Conservation (phyloP, 2,888 invertebrate genomes). For the Synergus laeviventris region DNA sequence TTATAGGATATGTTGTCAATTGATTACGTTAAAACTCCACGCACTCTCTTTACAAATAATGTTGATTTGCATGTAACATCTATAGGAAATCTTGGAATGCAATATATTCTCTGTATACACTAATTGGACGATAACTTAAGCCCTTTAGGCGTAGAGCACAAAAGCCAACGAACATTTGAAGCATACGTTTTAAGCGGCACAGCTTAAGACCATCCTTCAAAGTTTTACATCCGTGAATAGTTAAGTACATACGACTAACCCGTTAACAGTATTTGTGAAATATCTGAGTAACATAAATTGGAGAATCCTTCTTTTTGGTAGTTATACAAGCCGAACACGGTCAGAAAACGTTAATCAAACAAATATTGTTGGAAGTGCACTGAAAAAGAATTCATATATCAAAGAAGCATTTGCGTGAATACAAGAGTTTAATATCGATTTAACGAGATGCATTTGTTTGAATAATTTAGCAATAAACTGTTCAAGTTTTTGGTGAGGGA, state of each 20-base stretch:
- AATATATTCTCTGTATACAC: neutral
- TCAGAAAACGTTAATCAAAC: too few relatives aligned
- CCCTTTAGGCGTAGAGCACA: neutral
- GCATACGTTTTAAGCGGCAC: neutral
- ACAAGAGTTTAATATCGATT: too few relatives aligned
- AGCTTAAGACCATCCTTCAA: slow-evolving; percentile 21
- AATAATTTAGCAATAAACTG: too few relatives aligned
- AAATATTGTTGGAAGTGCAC: too few relatives aligned
- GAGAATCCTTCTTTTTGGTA: neutral
- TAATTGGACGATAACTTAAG: slow-evolving; percentile 16
- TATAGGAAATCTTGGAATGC: neutral
- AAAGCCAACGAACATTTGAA: neutral
- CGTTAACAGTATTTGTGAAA: neutral
- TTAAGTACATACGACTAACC: neutral
- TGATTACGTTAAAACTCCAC: neutral
- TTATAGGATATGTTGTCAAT: neutral
- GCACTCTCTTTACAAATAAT: too few relatives aligned
- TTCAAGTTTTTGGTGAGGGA: too few relatives aligned
- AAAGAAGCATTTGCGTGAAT: too few relatives aligned
- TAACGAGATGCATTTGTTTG: too few relatives aligned
- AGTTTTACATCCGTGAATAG: slow-evolving; percentile 5
- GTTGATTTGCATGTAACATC: too few relatives aligned
- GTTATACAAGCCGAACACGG: too few relatives aligned
- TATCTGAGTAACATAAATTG: neutral
- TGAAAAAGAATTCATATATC: too few relatives aligned